Evolutionary conservation across 2,797 vertebrate species (phyloP), one percentile per base, ranked within the genome.

Genomic region (Danio tinwini): DNA sequence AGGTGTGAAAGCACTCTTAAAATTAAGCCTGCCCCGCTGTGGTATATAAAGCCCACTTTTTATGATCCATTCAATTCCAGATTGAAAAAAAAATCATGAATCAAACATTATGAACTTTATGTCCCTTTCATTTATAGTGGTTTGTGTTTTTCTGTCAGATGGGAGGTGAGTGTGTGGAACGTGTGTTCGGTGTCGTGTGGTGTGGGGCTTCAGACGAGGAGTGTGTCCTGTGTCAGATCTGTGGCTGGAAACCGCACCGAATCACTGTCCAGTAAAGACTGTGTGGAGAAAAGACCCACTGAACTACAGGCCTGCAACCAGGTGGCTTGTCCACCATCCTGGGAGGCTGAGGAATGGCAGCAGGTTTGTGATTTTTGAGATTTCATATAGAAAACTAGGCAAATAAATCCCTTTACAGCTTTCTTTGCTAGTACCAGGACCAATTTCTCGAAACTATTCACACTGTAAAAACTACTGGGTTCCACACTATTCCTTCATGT

Each of bases 291-390:
- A 16, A 95, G 93, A 75, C 96, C 96, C 0, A 89, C 94, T 1
- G 90, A 94, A 16, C 78, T 98, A 13, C 95, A 93, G 76, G 93
- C 97, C 6, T 98, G 97, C 83, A 96, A 94, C 84, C 97, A 96
- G 87, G 88, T 95, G 3, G 90, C 95, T n/a, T 98, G 97, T 84
- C 96, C 95, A 1, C 92, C 96, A 0, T 81, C 86, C 55, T 98
- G 96, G 96, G 93, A 96, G 2, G 87, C 91, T 0, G 96, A 95
- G 53, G 93, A 94, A 0, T 98, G 97, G 97, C 94, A 96, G 39
- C 92, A 94, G 95, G 97, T 80, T 56, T 80, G 53, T 77, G 45
- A 58, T 53, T 7, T 9, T 5, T 3, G 1, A 4, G 53, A 21
- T 16, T 58, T 45, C 16, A 72, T 13, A 67, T 52, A 16, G 9